Conservation (phyloP, 2,113 vertebrate species). For the Daboia siamensis region DNA sequence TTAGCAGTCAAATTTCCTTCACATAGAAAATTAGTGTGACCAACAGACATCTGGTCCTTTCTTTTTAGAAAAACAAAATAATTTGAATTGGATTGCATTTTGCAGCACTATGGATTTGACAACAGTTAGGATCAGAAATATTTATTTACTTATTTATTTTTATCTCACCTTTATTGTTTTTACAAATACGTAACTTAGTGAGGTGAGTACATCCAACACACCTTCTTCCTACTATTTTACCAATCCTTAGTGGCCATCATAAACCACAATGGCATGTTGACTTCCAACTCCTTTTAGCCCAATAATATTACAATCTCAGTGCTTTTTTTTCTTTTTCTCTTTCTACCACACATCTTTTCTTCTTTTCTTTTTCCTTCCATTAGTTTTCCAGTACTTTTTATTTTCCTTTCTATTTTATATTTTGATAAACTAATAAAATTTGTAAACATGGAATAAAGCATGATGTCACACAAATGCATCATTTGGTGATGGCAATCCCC, state of each 20-base stretch:
- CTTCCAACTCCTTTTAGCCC: neutral
- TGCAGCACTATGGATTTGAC: neutral
- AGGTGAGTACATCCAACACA: neutral
- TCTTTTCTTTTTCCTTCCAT: neutral
- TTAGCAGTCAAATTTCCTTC: neutral
- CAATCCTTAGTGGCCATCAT: neutral
- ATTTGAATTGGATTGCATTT: neutral
- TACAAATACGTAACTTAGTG: neutral
- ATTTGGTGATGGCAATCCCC: neutral
- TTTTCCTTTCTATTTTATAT: too few species aligned
- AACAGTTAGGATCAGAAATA: neutral
- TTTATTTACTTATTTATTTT: neutral
- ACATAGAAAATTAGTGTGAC: neutral
- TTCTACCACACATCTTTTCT: neutral
- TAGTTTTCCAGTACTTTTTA: neutral
- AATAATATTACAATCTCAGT: neutral
- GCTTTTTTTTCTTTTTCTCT: neutral
- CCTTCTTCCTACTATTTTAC: neutral
- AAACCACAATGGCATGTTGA: neutral
- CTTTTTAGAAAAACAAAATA: neutral
- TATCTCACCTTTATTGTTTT: neutral
- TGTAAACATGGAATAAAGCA: neutral
- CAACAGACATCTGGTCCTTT: neutral
- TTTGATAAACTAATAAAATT: neutral
- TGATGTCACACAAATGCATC: neutral